Conservation (phyloP, 2,113 vertebrate genomes). For the Arothron firmamentum region DNA sequence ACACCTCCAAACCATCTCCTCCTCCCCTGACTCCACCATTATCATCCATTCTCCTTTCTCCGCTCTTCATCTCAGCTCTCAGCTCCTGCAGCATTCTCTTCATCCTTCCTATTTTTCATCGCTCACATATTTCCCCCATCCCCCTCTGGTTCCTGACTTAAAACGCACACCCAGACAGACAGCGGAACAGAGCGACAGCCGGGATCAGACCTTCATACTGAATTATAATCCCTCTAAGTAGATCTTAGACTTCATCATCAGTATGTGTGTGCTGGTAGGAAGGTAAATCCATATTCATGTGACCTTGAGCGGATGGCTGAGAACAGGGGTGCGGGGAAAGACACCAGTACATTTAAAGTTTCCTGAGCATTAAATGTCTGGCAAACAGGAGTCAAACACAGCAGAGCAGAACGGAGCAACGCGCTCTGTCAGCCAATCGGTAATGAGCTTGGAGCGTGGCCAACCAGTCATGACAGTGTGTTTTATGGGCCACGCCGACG, state of each 20-base stretch:
- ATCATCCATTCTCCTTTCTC: constrained; percentile 55
- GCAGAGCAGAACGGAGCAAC: constrained; percentile 63
- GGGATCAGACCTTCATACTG: constrained; percentile 62
- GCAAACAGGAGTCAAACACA: constrained; percentile 69
- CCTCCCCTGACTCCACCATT: constrained; percentile 41
- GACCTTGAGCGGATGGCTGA: constrained; percentile 83
- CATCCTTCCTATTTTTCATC: constrained; percentile 53
- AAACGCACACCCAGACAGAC: constrained; percentile 47
- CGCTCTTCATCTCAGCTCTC: constrained; percentile 44
- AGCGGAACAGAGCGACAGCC: constrained; percentile 51
- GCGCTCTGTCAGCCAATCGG: constrained; percentile 92
- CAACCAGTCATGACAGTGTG: constrained; percentile 89
- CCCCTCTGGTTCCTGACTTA: constrained; percentile 26
- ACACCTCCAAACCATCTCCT: constrained; percentile 27
- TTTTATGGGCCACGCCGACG: constrained; percentile 70
- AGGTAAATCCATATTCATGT: constrained; percentile 86
- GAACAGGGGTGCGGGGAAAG: constrained; percentile 55
- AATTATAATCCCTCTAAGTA: constrained; percentile 71
- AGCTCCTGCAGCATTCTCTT: constrained; percentile 40
- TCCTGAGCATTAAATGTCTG: constrained; percentile 67
- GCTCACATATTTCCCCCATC: background rate
- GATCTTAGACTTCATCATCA: constrained; percentile 72
- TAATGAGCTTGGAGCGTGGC: constrained; percentile 89
- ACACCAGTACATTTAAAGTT: constrained; percentile 67
- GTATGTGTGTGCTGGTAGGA: constrained; percentile 62